These are phyloP conservation scores for Mus caroli DNA, from an alignment of 2,797 vertebrate species.

Conservation along the genomic window DNA sequence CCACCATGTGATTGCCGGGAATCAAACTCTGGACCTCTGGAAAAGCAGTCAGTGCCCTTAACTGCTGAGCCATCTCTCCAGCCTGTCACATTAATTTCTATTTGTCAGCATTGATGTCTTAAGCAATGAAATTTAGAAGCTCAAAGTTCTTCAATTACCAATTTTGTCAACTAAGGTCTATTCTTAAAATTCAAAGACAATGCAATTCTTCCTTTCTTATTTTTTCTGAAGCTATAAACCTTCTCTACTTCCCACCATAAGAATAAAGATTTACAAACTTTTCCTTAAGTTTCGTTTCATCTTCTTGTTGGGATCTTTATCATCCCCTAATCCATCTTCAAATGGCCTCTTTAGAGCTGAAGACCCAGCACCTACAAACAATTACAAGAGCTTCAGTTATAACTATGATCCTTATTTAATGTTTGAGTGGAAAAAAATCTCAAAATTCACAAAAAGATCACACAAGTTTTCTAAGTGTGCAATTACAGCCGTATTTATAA, in stretches of 20 bases:
- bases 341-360: slow-evolving; percentile 97
- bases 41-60: no score
- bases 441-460: slow-evolving; percentile 29
- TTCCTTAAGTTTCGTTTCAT: slow-evolving; percentile 99
- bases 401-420: slow-evolving; percentile 18
- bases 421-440: slow-evolving; percentile 44
- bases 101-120: slow-evolving; percentile 35
- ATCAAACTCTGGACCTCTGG: no score
- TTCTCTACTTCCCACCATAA: slow-evolving; percentile 57
- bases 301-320: slow-evolving; percentile 99
- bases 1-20: no score
- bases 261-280: slow-evolving; percentile 89
- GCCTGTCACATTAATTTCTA: slow-evolving; percentile 28
- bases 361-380: slow-evolving; percentile 88
- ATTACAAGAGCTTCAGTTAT: slow-evolving; percentile 64
- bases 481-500: slow-evolving; percentile 55
- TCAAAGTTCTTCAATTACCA: neutral
- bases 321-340: slow-evolving; percentile 95
- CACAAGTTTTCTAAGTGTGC: neutral
- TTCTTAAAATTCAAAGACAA: slow-evolving; percentile 42
- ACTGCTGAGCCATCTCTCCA: no score
- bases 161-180: neutral
- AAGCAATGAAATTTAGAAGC: slow-evolving; percentile 48
- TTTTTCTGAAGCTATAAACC: slow-evolving; percentile 47
- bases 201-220: slow-evolving; percentile 68